A percentile compares a stretch with the other conserved stretches of the same genome.
Conservation (phyloP, 2,888 invertebrate genomes). For the Megamerina dolium region DNA sequence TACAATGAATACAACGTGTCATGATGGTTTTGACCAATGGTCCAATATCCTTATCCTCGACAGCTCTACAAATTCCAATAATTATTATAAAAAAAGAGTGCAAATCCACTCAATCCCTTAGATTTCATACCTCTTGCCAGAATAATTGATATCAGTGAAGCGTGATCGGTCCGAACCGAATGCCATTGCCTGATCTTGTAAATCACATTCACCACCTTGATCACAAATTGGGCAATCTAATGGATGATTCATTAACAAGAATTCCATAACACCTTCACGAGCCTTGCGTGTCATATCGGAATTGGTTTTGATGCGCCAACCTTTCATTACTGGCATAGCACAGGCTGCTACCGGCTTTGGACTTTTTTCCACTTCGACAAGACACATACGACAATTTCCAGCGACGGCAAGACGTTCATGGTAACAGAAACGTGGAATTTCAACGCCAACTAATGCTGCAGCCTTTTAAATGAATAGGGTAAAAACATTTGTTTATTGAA, state of each 20-base stretch:
- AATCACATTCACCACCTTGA: constrained; percentile 90
- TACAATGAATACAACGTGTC: constrained; percentile 99
- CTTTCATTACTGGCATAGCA: constrained; percentile 99
- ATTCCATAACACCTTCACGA: constrained; percentile 93
- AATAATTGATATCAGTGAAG: constrained; percentile 85
- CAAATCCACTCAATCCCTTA: background rate
- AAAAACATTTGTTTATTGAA: background rate
- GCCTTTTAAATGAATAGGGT: constrained; percentile 60
- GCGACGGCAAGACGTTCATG: constrained; percentile 98
- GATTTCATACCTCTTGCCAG: constrained; percentile 71
- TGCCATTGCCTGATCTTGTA: constrained; percentile 99
- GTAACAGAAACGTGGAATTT: constrained; percentile 98
- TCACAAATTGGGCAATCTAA: constrained; percentile 99
- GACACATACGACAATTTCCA: constrained; percentile 99
- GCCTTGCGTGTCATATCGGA: constrained; percentile 83
- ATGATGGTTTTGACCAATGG: constrained; percentile 97
- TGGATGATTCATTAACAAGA: constrained; percentile 95
- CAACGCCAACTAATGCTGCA: constrained; percentile 89
- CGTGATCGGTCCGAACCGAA: constrained; percentile 93
- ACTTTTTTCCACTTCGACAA: constrained; percentile 98
- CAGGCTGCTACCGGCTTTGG: constrained; percentile 98
- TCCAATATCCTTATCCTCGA: constrained; percentile 98
- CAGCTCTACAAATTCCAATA: constrained; percentile 61
- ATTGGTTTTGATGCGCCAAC: constrained; percentile 97
- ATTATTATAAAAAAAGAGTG: background rate